phyloP scores from a whole-genome alignment of 2,113 vertebrate species.

The Anoura caudifer region DNA sequence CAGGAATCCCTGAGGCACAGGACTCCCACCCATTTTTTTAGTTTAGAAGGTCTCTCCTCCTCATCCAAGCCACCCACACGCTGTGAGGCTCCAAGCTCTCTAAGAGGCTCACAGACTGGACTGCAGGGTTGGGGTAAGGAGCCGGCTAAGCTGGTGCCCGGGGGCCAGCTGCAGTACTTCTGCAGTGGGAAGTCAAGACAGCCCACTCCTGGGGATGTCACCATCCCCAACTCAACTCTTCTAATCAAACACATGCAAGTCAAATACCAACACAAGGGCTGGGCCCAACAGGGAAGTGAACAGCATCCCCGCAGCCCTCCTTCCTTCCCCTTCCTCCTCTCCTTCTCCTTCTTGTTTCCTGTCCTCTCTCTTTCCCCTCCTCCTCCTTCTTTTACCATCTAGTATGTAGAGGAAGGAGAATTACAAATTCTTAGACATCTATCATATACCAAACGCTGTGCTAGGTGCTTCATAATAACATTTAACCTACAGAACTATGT shows the following conservation, averaged over 20 bases:
- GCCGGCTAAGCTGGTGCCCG: not conserved
- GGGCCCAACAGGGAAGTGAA: not conserved
- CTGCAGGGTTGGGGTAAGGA: not conserved
- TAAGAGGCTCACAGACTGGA: not conserved
- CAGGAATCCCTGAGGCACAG: fast-evolving
- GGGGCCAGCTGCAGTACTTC: not conserved
- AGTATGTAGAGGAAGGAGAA: not conserved
- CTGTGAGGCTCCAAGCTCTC: not conserved
- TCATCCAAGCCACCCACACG: fast-evolving
- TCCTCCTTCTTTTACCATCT: not conserved
- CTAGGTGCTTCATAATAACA: not conserved
- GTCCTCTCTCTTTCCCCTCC: not conserved
- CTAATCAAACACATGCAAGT: not conserved
- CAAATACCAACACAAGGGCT: not conserved
- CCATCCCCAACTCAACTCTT: fast-evolving
- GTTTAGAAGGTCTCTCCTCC: not conserved
- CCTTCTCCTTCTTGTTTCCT: not conserved
- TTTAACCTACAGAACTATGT: not conserved
- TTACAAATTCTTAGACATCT: not conserved
- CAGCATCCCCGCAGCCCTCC: not conserved
- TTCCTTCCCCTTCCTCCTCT: not conserved
- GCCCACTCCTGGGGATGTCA: not conserved
- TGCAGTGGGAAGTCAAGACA: not conserved
- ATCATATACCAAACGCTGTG: not conserved
- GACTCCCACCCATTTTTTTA: fast-evolving